Conservation (phyloP, 2,113 vertebrate species). For the Galemys pyrenaicus region DNA sequence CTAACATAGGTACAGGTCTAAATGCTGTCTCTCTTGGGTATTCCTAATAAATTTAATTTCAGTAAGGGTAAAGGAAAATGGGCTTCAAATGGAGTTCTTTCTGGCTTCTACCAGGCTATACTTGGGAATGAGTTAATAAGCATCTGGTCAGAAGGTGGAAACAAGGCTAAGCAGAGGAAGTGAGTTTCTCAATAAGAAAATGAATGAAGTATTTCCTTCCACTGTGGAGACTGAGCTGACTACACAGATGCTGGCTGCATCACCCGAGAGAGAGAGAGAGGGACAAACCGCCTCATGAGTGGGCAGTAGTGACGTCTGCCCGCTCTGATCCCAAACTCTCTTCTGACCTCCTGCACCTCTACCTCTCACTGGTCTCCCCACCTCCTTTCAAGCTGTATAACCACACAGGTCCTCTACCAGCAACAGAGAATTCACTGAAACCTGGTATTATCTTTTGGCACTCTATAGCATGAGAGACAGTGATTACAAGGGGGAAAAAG, state of each 20-base stretch:
- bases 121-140: slow-evolving; percentile 10
- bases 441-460: slow-evolving; percentile 40
- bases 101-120: not conserved
- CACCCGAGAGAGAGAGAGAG: not conserved
- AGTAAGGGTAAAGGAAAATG: not conserved
- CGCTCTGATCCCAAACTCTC: not conserved
- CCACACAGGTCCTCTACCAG: not conserved
- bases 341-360: not conserved
- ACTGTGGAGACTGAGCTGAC: not conserved
- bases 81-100: slow-evolving; percentile 17
- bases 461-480: slow-evolving; percentile 2
- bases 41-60: slow-evolving; percentile 21
- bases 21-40: not conserved
- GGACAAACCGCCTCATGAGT: not conserved
- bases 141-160: not conserved
- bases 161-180: not conserved
- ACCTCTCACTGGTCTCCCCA: not conserved
- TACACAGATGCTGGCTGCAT: not conserved
- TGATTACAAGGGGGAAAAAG: slow-evolving; percentile 36
- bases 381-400: slow-evolving; percentile 13
- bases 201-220: not conserved
- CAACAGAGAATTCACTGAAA: slow-evolving; percentile 52
- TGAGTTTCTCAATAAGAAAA: not conserved
- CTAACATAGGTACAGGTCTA: not conserved
- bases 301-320: not conserved